These are phyloP conservation scores for Alaudala cheleensis DNA, from an alignment of 2,113 vertebrate genomes.

Conservation along the genomic window DNA sequence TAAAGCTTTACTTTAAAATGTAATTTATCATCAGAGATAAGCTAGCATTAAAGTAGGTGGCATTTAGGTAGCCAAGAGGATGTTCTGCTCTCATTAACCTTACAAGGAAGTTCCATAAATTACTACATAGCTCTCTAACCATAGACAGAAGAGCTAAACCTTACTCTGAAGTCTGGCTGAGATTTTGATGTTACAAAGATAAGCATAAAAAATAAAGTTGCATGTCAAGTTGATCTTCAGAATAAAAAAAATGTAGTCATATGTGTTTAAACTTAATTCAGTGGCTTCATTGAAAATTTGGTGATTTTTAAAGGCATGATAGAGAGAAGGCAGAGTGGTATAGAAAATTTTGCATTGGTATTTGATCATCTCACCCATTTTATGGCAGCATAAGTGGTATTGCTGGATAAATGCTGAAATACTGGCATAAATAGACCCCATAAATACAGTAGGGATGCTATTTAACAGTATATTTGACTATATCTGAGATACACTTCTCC, in stretches of 20 bases:
- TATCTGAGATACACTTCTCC: background rate
- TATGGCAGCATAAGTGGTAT: background rate
- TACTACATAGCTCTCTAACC: background rate
- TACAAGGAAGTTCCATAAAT: background rate
- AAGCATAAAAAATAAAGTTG: background rate
- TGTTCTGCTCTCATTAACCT: background rate
- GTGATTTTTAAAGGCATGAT: background rate
- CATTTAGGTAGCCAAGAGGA: background rate
- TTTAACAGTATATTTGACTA: background rate
- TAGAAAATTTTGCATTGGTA: background rate
- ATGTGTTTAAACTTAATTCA: background rate
- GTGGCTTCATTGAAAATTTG: background rate
- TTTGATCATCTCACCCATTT: background rate
- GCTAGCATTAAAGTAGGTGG: background rate
- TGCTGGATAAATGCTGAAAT: background rate
- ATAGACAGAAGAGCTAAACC: background rate
- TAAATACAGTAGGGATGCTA: background rate
- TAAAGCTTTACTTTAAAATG: background rate
- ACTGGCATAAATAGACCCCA: background rate
- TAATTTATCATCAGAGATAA: background rate
- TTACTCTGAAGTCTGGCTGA: background rate
- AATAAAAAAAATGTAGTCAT: background rate
- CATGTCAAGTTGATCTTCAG: background rate
- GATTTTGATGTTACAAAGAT: background rate
- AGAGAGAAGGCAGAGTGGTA: background rate